Evolutionary conservation across 64 coral and sea anemone genomes (phyloP).

Genomic region (Astreopora myriophthalma): DNA sequence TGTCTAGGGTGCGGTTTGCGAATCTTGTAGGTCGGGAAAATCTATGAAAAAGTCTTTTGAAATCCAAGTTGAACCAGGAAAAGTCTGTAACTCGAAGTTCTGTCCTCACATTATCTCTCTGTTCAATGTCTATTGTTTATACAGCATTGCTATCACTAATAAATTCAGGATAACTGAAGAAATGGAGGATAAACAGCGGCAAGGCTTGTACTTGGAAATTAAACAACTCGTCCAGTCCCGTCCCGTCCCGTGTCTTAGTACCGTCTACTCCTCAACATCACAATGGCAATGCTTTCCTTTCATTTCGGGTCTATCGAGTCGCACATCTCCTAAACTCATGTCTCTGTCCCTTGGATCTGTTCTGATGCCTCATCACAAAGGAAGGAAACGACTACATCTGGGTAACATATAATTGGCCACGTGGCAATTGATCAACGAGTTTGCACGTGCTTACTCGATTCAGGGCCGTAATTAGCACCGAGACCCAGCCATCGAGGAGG

Average conservation of each 20-base stretch:
- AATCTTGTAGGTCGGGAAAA: too few species aligned
- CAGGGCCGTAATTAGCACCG: conserved; percentile 21
- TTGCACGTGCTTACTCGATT: conserved; percentile 87
- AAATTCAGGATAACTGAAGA: neutral
- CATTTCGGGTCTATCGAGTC: conserved; percentile 78
- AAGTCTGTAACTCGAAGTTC: too few species aligned
- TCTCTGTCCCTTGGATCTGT: conserved; percentile 58
- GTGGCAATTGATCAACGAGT: conserved; percentile 92
- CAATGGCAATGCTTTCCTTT: neutral
- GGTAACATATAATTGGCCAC: conserved; percentile 83
- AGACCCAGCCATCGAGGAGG: conserved; percentile 2
- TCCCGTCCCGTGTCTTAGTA: neutral
- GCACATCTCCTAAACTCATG: conserved; percentile 86
- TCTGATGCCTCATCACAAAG: conserved; percentile 94
- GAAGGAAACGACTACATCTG: conserved; percentile 96
- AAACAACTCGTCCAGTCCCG: neutral
- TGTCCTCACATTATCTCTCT: too few species aligned
- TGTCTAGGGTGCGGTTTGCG: too few species aligned
- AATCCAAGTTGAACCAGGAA: too few species aligned
- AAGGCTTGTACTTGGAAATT: neutral
- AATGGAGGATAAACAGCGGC: neutral
- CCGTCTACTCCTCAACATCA: neutral
- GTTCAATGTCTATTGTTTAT: too few species aligned
- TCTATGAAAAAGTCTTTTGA: too few species aligned
- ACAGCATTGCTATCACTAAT: too few species aligned